These are phyloP conservation scores for Seison nebaliae DNA, from an alignment of 1,140 invertebrate species.

Conservation along the genomic window DNA sequence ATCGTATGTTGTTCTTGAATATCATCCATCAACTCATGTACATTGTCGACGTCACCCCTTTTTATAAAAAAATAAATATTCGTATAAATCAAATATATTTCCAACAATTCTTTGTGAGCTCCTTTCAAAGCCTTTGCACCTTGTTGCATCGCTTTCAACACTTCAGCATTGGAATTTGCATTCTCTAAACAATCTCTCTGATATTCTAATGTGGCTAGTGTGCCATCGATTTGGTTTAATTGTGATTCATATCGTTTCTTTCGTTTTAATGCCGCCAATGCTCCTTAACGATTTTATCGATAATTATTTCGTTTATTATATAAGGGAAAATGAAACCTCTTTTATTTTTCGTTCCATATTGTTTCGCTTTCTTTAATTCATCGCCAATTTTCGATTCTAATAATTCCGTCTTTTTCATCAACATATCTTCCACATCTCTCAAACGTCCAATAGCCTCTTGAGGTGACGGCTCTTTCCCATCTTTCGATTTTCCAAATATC, in stretches of 20 bases:
- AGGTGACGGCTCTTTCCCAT: conserved; percentile 52
- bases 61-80: not conserved
- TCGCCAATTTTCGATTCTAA: conserved; percentile 77
- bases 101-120: conserved; percentile 43
- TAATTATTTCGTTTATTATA: not conserved
- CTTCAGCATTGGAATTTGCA: conserved; percentile 92
- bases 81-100: not conserved
- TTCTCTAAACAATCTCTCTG: conserved; percentile 87
- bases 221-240: conserved; percentile 87
- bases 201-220: conserved; percentile 85
- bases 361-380: conserved; percentile 56
- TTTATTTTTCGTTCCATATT: conserved; percentile 86
- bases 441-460: conserved; percentile 77
- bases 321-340: conserved; percentile 2
- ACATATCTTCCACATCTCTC: conserved; percentile 79
- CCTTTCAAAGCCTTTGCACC: conserved; percentile 80
- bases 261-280: conserved; percentile 80
- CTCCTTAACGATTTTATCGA: conserved; percentile 32
- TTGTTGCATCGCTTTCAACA: conserved; percentile 75
- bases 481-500: conserved; percentile 45
- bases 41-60: conserved; percentile 53
- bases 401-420: conserved; percentile 87
- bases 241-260: conserved; percentile 95
- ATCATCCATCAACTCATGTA: conserved; percentile 97
- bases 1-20: conserved; percentile 97